These are phyloP conservation scores for Erethizon dorsatum DNA, from an alignment of 2,797 vertebrate genomes.

Conservation along the genomic window DNA sequence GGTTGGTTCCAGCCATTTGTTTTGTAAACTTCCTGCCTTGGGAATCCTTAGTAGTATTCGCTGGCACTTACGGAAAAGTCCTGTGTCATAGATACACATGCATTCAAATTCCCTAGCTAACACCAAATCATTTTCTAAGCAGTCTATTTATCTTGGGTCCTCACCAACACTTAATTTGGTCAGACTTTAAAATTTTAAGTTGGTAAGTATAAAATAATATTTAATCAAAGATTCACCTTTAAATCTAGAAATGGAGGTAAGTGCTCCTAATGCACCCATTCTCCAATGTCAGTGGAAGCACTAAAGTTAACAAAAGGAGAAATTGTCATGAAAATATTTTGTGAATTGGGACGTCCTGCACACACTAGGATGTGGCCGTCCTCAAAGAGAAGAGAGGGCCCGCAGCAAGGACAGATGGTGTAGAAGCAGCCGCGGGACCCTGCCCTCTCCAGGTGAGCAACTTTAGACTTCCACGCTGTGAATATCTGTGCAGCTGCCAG, in stretches of 20 bases:
- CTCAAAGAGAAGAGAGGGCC: neutral
- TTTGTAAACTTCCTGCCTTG: neutral
- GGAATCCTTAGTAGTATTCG: neutral
- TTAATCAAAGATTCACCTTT: neutral
- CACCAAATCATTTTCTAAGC: neutral
- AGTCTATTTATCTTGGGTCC: no score
- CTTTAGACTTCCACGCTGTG: no score
- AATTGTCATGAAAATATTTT: neutral
- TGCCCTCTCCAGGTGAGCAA: neutral
- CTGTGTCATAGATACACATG: rapidly evolving
- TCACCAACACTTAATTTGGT: neutral
- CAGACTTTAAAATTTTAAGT: neutral
- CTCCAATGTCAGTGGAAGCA: neutral
- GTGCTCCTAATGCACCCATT: no score
- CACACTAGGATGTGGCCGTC: rapidly evolving
- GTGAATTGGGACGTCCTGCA: neutral
- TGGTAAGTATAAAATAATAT: neutral
- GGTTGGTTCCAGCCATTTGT: neutral
- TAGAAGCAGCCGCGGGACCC: neutral
- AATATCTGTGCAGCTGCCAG: neutral
- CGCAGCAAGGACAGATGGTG: no score
- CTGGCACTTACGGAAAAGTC: rapidly evolving
- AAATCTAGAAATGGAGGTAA: neutral
- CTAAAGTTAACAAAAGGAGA: neutral
- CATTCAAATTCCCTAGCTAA: neutral